Base-by-base conservation (phyloP, 2,888 invertebrate genomes). In the Electrophaes corylata region DNA sequence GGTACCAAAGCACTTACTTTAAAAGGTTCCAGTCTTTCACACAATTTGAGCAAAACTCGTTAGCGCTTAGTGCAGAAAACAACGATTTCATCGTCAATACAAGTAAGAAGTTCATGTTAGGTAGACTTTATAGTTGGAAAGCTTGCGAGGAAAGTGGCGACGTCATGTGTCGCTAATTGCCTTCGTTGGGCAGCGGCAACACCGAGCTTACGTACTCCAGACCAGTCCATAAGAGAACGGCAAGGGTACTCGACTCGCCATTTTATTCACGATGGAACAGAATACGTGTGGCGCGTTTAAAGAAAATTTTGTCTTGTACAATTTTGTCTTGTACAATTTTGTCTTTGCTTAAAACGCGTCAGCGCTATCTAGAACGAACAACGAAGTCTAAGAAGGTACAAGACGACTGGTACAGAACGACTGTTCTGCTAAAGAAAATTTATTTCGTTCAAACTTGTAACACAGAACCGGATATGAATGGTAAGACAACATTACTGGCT, bases 101-200 rank as follows among this genome's bases (percentile, higher is more conserved):
- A 61, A 65, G 73, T 67, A 67, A 69, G 66, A 63, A 70, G 66
- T 65, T 70, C 63, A 62, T 58, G 65, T 67, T 62, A 67, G 67
- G 10, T 58, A 70, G 63, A 70, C 63, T 69, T 65, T 73, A 75
- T 79, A 79, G 77, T 75, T 73, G 67, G 65, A 76, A 72, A 67
- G 71, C 71, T 65, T 70, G 76, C 64, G 66, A 58, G 72, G 72
- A 70, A 70, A 75, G 75, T 73, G 81, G 75, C 71, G 78, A 75
- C 79, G 78, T 78, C 84, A 81, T 81, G 78, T 86, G 86, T 74
- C 76, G 65, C 82, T 86, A 87, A 88, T 88, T 86, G 84, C 81
- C 80, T 76, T 78, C 77, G 76, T 78, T 79, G 80, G 80, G 65
- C 79, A 78, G 76, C 70, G 72, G 73, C 70, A 54, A 56, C 64